Evolutionary conservation across 2,797 vertebrate genomes (phyloP), one percentile per base, ranked within the genome.

Genomic region (Poecile montanus): DNA sequence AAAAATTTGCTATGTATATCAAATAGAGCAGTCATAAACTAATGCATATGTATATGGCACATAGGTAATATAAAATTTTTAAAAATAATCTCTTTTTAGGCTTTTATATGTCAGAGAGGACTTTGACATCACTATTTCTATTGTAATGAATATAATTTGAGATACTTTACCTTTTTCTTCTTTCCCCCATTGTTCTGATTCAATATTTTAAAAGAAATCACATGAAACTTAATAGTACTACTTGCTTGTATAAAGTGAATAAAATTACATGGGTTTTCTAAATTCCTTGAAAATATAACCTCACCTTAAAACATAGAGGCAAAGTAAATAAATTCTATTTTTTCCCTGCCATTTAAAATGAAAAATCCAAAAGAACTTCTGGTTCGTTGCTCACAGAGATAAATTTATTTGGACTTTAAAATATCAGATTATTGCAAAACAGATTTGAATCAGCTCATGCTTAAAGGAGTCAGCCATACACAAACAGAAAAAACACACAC

Each of bases 381-480:
- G 18, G 2, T 63, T 85, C 65, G 0, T n/a, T 89, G 34, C 11
- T 65, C 4, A 5, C 7, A 72, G 22, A 51, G 3, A 29, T 40
- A 84, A 66, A 89, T 89, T 75, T 67, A 71, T 83, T 93, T 75
- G n/a, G 36, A 50, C 8, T 88, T 89, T 56, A 9, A 87, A 79
- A 82, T 73, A 40, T 60, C 51, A 66, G 17, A 27, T 79, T 91
- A 60, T 27, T 75, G 16, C 7, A 85, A 82, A 93, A 58, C 7
- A 51, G 25, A 50, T 88, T 81, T 91, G 20, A 62, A 68, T 66
- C 19, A 51, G 8, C 2, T 92, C 54, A 9, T 32, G 8, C 34
- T 73, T 67, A 88, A 42, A 88, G 48, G 11, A 87, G 16, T 75
- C 32, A 67, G 45, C 21, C 16, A 60, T 82, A 70, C 13, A 27